Base-by-base conservation (phyloP, 2,113 vertebrate species). In the Penelope pileata region DNA sequence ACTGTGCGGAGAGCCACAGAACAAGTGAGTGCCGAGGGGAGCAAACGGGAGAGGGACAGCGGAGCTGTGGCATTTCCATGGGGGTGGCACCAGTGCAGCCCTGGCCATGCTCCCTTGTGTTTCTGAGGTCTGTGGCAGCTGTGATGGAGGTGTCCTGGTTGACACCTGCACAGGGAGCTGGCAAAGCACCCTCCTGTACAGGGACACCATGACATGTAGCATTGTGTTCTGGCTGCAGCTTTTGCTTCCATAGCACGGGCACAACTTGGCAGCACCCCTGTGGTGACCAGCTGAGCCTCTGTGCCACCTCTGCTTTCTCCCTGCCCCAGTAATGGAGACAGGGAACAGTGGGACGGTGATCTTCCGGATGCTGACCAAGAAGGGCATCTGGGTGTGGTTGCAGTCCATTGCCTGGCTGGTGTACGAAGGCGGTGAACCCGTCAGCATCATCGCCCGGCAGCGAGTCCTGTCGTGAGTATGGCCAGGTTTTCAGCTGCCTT, bases 311-410 rank as follows among this genome's bases (percentile, higher is more conserved):
- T 88, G 8, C 58, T n/a, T 38, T 86, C 59, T 96, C 60, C 47
- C 77, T 60, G 45, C 10, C 7, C 2, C 96, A 99, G 98, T 98
- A 97, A 98, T 99, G 27, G 98, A 98, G 96, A 98, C 97, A 0
- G 98, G 98, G 29, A 98, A 99, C 93, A 98, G 69, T 1, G 98
- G 98, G 15, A 86, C 98, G 83, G 97, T 96, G 0, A 97, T 98
- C 8, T 98, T 99, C 97, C 84, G 98, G 89, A 97, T 98, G 24
- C 98, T 99, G 69, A 98, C 97, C 40, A 99, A 99, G 86, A 84
- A 87, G 0, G 77, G 91, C 1, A 17, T 80, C 74, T 99, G 98
- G 98, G 27, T 98, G 70, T 99, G 99, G 98, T 97, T 99, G 50
- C 98, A 99, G 95, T 27, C 98, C 85, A 98, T 96, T 0, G 98